A percentile compares a stretch with the other conserved stretches of the same genome.
Conservation (phyloP, 2,888 invertebrate genomes). For the Acleris sparsana region DNA sequence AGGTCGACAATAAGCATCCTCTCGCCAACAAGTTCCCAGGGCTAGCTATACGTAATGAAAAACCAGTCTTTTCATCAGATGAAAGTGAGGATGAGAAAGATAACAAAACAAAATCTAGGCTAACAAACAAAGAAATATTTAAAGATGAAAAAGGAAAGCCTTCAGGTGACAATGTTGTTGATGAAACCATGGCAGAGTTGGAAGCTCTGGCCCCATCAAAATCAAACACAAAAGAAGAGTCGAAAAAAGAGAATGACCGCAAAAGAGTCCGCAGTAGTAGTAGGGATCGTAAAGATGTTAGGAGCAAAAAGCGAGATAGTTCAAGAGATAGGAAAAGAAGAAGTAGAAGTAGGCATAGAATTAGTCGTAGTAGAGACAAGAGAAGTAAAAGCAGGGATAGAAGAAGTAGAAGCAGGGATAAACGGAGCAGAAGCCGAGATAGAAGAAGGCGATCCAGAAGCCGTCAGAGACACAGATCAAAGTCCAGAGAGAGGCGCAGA, state of each 20-base stretch:
- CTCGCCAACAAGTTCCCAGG: constrained; percentile 90
- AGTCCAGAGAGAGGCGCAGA: constrained; percentile 52
- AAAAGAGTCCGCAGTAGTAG: constrained; percentile 57
- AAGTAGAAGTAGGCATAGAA: constrained; percentile 45
- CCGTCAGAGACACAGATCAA: constrained; percentile 55
- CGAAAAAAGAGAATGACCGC: constrained; percentile 49
- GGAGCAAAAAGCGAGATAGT: constrained; percentile 52
- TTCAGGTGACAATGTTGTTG: constrained; percentile 82
- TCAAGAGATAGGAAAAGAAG: constrained; percentile 54
- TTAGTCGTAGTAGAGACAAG: constrained; percentile 47
- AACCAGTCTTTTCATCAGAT: constrained; percentile 70
- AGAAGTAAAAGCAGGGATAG: constrained; percentile 50
- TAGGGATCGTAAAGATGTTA: constrained; percentile 53
- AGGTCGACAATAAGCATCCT: constrained; percentile 70
- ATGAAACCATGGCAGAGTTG: constrained; percentile 92
- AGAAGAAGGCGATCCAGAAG: constrained; percentile 56
- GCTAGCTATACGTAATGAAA: constrained; percentile 91
- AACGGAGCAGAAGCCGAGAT: constrained; percentile 52
- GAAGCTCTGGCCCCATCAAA: constrained; percentile 92
- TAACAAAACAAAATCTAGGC: constrained; percentile 54
- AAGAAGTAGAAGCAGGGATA: constrained; percentile 53
- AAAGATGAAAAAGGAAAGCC: constrained; percentile 64
- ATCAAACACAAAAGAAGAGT: constrained; percentile 46
- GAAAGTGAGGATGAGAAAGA: constrained; percentile 65
- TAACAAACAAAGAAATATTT: constrained; percentile 74